These are phyloP conservation scores for Columba livia DNA, from an alignment of 2,113 vertebrate species.

Conservation along the genomic window DNA sequence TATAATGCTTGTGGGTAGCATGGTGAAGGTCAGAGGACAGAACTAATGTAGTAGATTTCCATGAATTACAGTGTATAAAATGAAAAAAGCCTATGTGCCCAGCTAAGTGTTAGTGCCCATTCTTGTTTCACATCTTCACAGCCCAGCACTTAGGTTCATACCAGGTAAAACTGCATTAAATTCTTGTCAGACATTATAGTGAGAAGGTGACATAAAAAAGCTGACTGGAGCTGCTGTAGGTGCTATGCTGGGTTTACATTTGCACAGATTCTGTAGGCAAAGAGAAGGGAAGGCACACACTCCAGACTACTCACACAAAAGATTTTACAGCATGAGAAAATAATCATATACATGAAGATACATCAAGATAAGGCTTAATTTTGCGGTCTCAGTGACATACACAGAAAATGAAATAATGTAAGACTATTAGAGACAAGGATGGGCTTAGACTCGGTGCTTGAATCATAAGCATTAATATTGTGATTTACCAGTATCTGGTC, in stretches of 20 bases:
- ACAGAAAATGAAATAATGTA: not conserved
- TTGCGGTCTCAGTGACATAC: not conserved
- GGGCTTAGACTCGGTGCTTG: not conserved
- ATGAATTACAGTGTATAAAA: rapidly evolving
- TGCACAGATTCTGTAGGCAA: not conserved
- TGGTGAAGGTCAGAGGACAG: not conserved
- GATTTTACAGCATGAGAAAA: not conserved
- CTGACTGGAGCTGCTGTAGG: not conserved
- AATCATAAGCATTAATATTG: not conserved
- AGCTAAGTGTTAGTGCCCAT: not conserved
- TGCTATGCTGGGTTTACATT: not conserved
- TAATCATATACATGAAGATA: not conserved
- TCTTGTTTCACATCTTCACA: not conserved
- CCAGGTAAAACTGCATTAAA: not conserved
- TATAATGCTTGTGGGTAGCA: not conserved
- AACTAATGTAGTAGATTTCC: not conserved
- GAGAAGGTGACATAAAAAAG: not conserved
- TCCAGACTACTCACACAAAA: not conserved
- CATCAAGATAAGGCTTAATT: not conserved
- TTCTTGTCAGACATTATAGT: not conserved
- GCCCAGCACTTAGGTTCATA: not conserved
- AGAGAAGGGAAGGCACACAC: rapidly evolving
- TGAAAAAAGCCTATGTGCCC: not conserved
- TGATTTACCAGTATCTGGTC: not conserved
- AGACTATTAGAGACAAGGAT: not conserved